phyloP scores from a whole-genome alignment of 1,140 invertebrate species.

The Olivierus martensii region DNA sequence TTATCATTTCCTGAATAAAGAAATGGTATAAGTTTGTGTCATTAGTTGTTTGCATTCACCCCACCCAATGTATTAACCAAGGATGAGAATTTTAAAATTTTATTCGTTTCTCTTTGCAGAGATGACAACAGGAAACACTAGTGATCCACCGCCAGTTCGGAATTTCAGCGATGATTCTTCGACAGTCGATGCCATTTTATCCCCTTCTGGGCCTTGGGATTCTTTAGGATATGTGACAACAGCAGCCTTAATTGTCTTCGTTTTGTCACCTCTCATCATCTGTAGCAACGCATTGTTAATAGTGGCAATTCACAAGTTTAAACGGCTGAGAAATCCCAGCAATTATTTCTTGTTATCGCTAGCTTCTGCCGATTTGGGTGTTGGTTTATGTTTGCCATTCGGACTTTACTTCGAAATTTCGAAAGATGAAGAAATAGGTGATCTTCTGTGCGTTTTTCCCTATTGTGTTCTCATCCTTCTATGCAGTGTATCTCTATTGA shows the following conservation, averaged over 20 bases:
- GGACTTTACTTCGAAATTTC: slow-evolving; percentile 44
- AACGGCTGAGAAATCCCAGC: slow-evolving; percentile 45
- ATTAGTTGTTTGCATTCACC: too few species aligned
- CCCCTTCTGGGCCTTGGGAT: slow-evolving; percentile 1
- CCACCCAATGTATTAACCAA: too few species aligned
- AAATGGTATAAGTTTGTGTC: too few species aligned
- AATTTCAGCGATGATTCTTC: too few species aligned
- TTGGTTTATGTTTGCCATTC: slow-evolving; percentile 55
- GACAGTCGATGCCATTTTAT: too few species aligned
- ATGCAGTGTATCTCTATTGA: slow-evolving; percentile 45
- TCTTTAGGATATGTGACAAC: slow-evolving; percentile 25
- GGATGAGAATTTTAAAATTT: too few species aligned
- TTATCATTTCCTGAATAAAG: too few species aligned
- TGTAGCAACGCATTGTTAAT: slow-evolving; percentile 42
- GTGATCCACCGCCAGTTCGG: too few species aligned
- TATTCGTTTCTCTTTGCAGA: too few species aligned
- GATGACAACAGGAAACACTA: too few species aligned
- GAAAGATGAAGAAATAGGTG: slow-evolving; percentile 17
- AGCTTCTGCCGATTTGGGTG: slow-evolving; percentile 54
- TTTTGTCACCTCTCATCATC: slow-evolving; percentile 41
- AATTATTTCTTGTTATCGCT: slow-evolving; percentile 58
- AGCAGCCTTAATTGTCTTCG: slow-evolving; percentile 38
- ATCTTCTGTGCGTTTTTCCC: slow-evolving; percentile 39
- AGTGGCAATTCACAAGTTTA: slow-evolving; percentile 42
- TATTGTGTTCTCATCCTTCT: slow-evolving; percentile 45